phyloP scores from a whole-genome alignment of 2,113 vertebrate genomes.

The Hipposideros armiger region DNA sequence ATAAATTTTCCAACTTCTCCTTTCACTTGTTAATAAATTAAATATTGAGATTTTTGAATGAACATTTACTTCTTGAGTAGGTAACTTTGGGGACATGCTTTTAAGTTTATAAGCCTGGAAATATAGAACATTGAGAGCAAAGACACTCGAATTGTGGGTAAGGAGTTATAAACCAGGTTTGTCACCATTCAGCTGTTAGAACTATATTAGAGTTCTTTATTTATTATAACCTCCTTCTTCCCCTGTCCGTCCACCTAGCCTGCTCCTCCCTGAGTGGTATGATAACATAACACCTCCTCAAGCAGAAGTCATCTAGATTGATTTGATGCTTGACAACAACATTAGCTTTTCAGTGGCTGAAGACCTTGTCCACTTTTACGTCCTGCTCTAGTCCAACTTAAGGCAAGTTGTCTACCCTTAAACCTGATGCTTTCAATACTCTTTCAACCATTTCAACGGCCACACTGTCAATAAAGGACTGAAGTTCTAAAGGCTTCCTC shows the following conservation, averaged over 20 bases:
- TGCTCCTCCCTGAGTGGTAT: background rate
- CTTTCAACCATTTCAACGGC: background rate
- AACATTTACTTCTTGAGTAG: constrained; percentile 13
- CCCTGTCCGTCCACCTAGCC: background rate
- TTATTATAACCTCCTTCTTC: background rate
- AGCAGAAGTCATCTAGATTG: background rate
- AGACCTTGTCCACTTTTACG: background rate
- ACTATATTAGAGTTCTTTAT: background rate
- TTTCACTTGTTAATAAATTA: background rate
- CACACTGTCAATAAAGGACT: background rate
- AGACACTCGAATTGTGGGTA: background rate
- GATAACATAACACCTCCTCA: background rate
- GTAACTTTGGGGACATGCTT: background rate
- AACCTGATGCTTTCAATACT: background rate
- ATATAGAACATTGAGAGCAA: background rate
- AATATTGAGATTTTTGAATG: constrained; percentile 35
- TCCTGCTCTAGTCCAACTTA: background rate
- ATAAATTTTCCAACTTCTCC: background rate
- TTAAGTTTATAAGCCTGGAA: background rate
- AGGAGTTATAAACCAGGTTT: background rate
- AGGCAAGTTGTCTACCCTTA: background rate
- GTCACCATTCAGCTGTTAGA: background rate
- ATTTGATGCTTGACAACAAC: background rate
- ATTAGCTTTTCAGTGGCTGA: background rate
- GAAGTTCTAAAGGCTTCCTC: background rate